Conservation (phyloP, 2,113 vertebrate species). For the Pao palembangensis region DNA sequence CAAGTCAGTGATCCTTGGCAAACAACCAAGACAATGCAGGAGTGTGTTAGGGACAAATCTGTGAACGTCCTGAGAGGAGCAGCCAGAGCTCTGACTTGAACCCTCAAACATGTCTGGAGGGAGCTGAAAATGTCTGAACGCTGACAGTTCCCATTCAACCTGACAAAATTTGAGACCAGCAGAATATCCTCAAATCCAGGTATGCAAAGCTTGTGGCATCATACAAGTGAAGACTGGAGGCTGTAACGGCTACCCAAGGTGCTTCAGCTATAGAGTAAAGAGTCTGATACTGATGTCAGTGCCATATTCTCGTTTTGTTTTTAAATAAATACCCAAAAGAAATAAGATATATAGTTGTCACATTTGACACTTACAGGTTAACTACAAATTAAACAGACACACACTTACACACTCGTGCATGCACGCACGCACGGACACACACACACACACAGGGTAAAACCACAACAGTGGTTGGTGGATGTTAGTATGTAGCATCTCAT, state of each 20-base stretch:
- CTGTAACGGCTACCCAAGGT: not conserved
- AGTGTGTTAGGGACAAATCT: not conserved
- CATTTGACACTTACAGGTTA: not conserved
- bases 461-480: not conserved
- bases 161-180: too few species aligned
- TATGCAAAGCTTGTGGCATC: not conserved
- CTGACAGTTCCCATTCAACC: too few species aligned
- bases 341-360: too few species aligned
- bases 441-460: conserved; percentile 21
- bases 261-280: not conserved
- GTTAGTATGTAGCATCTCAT: conserved; percentile 45
- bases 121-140: too few species aligned
- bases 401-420: not conserved
- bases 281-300: not conserved
- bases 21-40: not conserved
- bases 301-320: not conserved
- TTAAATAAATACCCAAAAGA: not conserved
- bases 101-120: too few species aligned
- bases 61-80: not conserved
- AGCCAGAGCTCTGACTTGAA: not conserved
- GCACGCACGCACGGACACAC: conserved; percentile 16
- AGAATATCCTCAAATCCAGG: not conserved
- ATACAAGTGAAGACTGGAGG: not conserved
- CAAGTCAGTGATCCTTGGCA: not conserved
- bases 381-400: not conserved